phyloP scores from a whole-genome alignment of 2,113 vertebrate genomes.

The Actenoides hombroni region DNA sequence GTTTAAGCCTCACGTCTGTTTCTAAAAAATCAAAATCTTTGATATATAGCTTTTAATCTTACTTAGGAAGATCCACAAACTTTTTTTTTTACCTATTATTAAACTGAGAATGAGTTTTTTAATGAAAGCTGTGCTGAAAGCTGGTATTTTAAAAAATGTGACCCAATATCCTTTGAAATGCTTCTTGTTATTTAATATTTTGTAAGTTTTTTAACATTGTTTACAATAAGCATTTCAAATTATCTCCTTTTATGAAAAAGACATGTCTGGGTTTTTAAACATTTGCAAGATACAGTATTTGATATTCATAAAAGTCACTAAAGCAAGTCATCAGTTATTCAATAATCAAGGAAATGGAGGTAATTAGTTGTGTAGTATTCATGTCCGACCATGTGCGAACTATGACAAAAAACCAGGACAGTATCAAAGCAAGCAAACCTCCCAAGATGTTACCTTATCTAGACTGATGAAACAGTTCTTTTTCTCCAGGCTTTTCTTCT shows the following conservation, averaged over 20 bases:
- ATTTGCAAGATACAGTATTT: neutral
- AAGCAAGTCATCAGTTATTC: neutral
- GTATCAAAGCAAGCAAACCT: neutral
- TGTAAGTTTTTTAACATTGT: neutral
- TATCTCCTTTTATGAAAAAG: neutral
- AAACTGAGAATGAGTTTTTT: neutral
- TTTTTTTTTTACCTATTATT: neutral
- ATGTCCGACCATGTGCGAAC: neutral
- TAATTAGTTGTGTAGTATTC: neutral
- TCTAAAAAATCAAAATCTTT: neutral
- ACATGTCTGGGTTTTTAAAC: neutral
- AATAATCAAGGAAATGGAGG: neutral
- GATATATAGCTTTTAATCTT: neutral
- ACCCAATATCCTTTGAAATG: neutral
- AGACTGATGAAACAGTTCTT: neutral
- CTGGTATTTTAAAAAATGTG: neutral
- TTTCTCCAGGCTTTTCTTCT: slow-evolving; percentile 19
- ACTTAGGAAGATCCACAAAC: neutral
- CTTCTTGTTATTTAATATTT: neutral
- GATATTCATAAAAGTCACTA: neutral
- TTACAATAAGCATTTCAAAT: neutral
- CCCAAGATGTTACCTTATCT: neutral
- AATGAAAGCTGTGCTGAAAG: neutral
- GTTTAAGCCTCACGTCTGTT: neutral
- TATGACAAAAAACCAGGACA: neutral